Evolutionary conservation across 2,888 invertebrate species (phyloP).

Genomic region (Lithodes maja): DNA sequence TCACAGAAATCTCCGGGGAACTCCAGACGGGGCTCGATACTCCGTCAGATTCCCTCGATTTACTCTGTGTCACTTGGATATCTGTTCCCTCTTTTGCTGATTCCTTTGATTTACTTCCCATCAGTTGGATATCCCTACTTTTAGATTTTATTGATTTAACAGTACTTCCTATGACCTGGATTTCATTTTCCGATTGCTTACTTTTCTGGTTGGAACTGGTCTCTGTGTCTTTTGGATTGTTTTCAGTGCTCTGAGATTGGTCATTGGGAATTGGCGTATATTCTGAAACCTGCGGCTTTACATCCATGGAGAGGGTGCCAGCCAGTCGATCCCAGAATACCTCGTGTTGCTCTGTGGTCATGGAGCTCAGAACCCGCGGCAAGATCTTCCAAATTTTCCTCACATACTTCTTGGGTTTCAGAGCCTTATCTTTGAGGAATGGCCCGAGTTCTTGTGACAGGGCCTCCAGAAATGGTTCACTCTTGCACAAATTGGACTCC

Average conservation of each 20-base stretch:
- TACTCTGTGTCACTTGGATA: neutral
- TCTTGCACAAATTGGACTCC: conserved; percentile 4
- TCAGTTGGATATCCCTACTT: no score
- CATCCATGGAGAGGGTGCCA: neutral
- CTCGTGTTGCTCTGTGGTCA: neutral
- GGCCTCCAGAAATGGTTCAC: neutral
- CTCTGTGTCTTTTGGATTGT: neutral
- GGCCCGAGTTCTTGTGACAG: neutral
- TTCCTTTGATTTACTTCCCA: no score
- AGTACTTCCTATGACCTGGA: no score
- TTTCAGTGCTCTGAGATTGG: neutral
- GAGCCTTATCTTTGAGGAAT: neutral
- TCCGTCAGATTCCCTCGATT: neutral
- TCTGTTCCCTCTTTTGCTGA: no score
- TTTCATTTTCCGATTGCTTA: neutral
- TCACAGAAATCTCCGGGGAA: neutral
- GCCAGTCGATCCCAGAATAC: conserved; percentile 14
- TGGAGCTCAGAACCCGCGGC: conserved; percentile 16
- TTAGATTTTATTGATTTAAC: no score
- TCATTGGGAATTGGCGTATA: neutral
- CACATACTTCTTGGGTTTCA: neutral
- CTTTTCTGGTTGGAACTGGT: neutral
- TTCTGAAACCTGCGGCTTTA: neutral
- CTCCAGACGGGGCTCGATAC: neutral
- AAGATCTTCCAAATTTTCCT: conserved; percentile 22